Percentiles rank a stretch among this genome's conserved stretches.
phyloP scores from a whole-genome alignment of 2,888 invertebrate genomes.

The Drosophila seclusa region DNA sequence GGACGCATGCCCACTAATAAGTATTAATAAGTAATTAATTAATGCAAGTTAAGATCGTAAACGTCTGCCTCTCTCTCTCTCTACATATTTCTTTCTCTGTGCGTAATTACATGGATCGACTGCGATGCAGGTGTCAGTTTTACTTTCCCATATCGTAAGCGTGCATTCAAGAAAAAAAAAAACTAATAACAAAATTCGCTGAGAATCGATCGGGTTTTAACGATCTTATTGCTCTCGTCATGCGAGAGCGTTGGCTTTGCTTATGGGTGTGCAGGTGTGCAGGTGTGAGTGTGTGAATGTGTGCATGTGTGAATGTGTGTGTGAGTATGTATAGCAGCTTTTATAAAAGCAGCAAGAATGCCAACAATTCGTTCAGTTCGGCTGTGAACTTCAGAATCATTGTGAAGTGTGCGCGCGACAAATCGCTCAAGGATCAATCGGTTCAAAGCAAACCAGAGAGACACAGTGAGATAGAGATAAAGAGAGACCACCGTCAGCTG shows the following conservation, averaged over 20 bases:
- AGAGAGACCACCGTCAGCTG: conserved; percentile 6
- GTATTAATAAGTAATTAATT: not conserved
- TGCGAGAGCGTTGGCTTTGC: conserved; percentile 37
- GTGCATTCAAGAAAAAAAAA: conserved; percentile 5
- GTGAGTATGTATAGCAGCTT: conserved; percentile 48
- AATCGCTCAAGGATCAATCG: conserved; percentile 40
- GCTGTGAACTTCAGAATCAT: conserved; percentile 69
- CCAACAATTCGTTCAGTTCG: conserved; percentile 71
- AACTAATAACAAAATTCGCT: conserved; percentile 5
- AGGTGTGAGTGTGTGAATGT: not conserved
- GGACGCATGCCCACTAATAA: not conserved
- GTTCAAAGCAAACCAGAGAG: not conserved
- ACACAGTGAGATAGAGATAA: not conserved
- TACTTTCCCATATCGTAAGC: conserved; percentile 28
- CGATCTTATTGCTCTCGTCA: conserved; percentile 36
- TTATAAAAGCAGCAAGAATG: conserved; percentile 81
- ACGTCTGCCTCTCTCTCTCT: conserved; percentile 16
- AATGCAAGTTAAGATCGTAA: conserved; percentile 2
- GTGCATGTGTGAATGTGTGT: conserved; percentile 10
- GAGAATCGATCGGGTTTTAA: conserved; percentile 38
- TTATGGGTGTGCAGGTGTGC: conserved; percentile 49
- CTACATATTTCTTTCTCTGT: not conserved
- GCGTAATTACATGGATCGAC: conserved; percentile 1
- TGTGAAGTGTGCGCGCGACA: conserved; percentile 58
- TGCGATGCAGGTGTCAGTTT: conserved; percentile 42